Conservation (phyloP, 2,113 vertebrate genomes). For the Scartelaos histophorus region DNA sequence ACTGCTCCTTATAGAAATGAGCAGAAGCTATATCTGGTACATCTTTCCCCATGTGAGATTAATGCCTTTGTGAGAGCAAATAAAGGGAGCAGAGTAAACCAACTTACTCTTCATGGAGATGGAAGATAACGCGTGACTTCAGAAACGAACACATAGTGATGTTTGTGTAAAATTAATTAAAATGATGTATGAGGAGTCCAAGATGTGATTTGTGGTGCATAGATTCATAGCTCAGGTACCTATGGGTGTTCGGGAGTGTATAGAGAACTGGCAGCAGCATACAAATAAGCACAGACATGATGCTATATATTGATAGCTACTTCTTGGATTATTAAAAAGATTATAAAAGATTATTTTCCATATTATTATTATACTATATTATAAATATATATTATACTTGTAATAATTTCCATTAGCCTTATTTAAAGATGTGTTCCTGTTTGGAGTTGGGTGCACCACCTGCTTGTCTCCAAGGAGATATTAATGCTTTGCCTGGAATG, state of each 20-base stretch:
- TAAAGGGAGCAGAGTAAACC: background rate
- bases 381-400: background rate
- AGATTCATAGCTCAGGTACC: background rate
- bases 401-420: too few species aligned
- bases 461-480: too few species aligned
- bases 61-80: conserved; percentile 4
- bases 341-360: background rate
- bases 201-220: conserved; percentile 1
- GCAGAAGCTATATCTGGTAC: background rate
- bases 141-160: background rate
- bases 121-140: background rate
- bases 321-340: background rate
- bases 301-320: background rate
- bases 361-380: background rate
- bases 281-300: conserved; percentile 6
- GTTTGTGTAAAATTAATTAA: conserved; percentile 2
- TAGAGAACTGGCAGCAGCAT: background rate
- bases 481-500: too few species aligned
- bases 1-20: background rate
- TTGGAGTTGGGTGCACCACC: too few species aligned
- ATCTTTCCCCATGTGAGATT: conserved; percentile 1
- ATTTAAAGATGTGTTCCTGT: too few species aligned
- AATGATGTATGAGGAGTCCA: conserved; percentile 2
- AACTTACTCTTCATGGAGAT: background rate
- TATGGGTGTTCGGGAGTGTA: background rate